Conservation (phyloP, 1,140 invertebrate species). For the Chrysopa pallens region DNA sequence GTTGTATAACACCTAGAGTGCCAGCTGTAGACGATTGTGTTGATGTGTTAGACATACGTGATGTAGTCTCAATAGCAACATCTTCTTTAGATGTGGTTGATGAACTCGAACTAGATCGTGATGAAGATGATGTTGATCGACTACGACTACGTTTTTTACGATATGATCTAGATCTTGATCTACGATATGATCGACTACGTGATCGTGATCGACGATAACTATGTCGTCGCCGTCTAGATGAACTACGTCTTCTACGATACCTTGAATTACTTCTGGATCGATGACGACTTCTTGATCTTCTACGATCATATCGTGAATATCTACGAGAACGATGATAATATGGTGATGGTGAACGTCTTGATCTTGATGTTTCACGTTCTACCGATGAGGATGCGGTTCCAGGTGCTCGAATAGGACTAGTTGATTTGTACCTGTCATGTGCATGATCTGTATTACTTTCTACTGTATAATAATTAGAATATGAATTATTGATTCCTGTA, state of each 20-base stretch:
- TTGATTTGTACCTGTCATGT: no score
- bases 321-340: background rate
- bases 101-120: slow-evolving; percentile 8
- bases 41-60: no score
- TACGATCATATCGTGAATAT: background rate
- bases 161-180: background rate
- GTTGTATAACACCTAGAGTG: slow-evolving; percentile 2
- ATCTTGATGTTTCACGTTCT: slow-evolving; percentile 10
- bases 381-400: no score
- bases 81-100: no score
- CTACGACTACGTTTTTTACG: background rate
- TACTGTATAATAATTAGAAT: slow-evolving; percentile 8
- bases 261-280: slow-evolving; percentile 17
- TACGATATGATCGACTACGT: slow-evolving; percentile 7
- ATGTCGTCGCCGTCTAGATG: slow-evolving; percentile 10
- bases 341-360: background rate
- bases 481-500: background rate
- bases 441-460: slow-evolving; percentile 14
- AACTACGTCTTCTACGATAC: slow-evolving; percentile 15
- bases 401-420: no score
- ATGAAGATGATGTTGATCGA: background rate
- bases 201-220: slow-evolving; percentile 9
- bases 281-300: slow-evolving; percentile 5
- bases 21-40: slow-evolving; percentile 4
- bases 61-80: no score